phyloP scores from a whole-genome alignment of 2,888 invertebrate genomes.

The Chrysotoxum bicinctum region DNA sequence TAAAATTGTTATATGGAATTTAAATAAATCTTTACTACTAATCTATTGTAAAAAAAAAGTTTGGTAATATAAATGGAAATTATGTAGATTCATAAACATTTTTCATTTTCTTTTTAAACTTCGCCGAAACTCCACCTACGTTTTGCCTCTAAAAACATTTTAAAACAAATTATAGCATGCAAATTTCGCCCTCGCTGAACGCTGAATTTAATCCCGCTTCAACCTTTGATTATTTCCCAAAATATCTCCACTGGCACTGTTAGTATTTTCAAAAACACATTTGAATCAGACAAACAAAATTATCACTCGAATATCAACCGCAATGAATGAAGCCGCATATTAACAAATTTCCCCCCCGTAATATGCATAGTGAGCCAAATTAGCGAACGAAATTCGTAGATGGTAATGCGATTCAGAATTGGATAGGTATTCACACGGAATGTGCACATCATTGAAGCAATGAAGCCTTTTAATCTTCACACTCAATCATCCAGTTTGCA shows the following conservation, averaged over 20 bases:
- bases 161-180: too few relatives aligned
- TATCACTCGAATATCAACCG: slow-evolving; percentile 39
- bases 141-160: too few relatives aligned
- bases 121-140: too few relatives aligned
- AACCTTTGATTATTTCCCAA: too few relatives aligned
- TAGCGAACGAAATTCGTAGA: slow-evolving; percentile 8
- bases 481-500: slow-evolving; percentile 59
- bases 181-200: too few relatives aligned
- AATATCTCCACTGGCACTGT: too few relatives aligned
- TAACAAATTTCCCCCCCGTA: neutral
- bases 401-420: slow-evolving; percentile 37
- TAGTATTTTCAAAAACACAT: neutral
- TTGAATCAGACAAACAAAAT: slow-evolving; percentile 1
- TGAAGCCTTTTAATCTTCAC: slow-evolving; percentile 56
- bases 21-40: too few relatives aligned
- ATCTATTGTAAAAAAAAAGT: too few relatives aligned
- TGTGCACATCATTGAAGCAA: slow-evolving; percentile 35
- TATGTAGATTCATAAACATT: too few relatives aligned
- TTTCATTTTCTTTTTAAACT: too few relatives aligned
- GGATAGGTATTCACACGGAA: slow-evolving; percentile 39
- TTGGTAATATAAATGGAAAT: too few relatives aligned
- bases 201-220: neutral
- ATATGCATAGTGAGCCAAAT: slow-evolving; percentile 22
- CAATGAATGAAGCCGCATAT: slow-evolving; percentile 33
- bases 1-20: too few relatives aligned